Percentiles rank a stretch among this genome's conserved stretches.
These are phyloP conservation scores for Platysternon megacephalum DNA, from an alignment of 2,113 vertebrate genomes.

Conservation along the genomic window DNA sequence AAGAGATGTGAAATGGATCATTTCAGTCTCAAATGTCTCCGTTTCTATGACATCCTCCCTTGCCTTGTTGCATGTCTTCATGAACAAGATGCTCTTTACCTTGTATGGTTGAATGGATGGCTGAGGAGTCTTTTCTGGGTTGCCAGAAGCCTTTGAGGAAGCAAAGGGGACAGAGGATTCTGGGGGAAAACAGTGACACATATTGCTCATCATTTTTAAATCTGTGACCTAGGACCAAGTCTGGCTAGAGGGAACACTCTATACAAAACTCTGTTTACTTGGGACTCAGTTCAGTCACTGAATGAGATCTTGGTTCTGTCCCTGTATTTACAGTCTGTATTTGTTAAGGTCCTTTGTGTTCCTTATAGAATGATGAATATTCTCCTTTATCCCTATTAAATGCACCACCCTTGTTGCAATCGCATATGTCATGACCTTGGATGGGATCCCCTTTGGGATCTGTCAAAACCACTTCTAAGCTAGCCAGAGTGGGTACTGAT, in stretches of 20 bases:
- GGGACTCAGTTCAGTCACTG: background rate
- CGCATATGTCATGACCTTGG: background rate
- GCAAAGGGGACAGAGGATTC: background rate
- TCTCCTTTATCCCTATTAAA: background rate
- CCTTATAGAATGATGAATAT: background rate
- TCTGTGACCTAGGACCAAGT: background rate
- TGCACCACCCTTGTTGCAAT: background rate
- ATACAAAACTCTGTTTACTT: background rate
- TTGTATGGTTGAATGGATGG: background rate
- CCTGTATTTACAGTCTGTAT: background rate
- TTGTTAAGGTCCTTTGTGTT: background rate
- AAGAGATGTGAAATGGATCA: background rate
- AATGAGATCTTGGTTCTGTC: background rate
- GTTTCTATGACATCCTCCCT: background rate
- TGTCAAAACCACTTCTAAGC: background rate
- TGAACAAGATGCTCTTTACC: conserved; percentile 15
- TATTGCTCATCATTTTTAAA: background rate
- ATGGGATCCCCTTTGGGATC: background rate
- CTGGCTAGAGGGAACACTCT: background rate
- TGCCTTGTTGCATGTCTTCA: background rate
- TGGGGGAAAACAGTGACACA: conserved; percentile 16
- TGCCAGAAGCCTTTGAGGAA: background rate
- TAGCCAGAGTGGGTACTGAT: background rate
- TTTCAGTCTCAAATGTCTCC: background rate
- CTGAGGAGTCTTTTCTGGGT: background rate